These are phyloP conservation scores for Erythrolamprus reginae DNA, from an alignment of 2,113 vertebrate species.

Conservation along the genomic window DNA sequence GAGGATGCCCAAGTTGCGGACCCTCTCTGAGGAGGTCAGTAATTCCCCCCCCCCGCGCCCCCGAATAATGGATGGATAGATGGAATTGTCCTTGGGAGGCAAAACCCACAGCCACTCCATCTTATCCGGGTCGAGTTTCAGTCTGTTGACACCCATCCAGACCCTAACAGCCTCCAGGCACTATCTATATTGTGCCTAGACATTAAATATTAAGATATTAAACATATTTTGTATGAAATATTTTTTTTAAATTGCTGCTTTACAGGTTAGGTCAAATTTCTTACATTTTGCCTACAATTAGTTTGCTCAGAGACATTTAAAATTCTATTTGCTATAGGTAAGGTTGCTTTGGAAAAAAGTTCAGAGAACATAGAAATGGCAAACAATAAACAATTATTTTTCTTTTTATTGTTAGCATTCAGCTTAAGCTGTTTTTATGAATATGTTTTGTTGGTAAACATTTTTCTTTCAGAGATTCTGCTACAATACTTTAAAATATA, in stretches of 20 bases:
- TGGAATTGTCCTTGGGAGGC: no score
- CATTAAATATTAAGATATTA: neutral
- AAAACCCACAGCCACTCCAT: no score
- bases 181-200: neutral
- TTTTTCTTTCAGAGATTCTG: slow-evolving; percentile 27
- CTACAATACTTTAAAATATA: slow-evolving; percentile 11
- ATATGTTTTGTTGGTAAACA: slow-evolving; percentile 37
- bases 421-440: slow-evolving; percentile 29
- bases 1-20: no score
- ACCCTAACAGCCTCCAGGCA: no score
- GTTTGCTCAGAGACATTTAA: slow-evolving; percentile 56
- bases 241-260: slow-evolving; percentile 33
- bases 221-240: neutral
- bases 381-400: slow-evolving; percentile 49
- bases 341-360: slow-evolving; percentile 48
- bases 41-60: no score
- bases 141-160: no score
- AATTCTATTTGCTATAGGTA: slow-evolving; percentile 40
- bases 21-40: no score
- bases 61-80: no score
- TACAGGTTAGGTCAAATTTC: slow-evolving; percentile 52
- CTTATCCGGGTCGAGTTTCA: no score
- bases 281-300: slow-evolving; percentile 48
- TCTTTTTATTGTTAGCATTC: slow-evolving; percentile 37
- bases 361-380: slow-evolving; percentile 53